These are phyloP conservation scores for Oriolus oriolus DNA, from an alignment of 2,113 vertebrate species.

Conservation along the genomic window DNA sequence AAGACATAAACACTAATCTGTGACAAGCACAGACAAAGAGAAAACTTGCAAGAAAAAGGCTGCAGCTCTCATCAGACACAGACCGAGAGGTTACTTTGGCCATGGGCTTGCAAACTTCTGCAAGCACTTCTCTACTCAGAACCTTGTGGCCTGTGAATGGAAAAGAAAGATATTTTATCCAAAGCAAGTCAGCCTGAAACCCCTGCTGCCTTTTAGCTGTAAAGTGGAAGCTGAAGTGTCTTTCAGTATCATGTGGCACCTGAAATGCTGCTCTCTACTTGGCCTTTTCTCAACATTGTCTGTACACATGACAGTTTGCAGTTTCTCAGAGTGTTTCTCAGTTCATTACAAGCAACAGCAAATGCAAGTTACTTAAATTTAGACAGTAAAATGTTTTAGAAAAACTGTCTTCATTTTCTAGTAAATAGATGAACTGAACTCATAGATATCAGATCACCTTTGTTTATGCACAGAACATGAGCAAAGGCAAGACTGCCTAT, in stretches of 20 bases:
- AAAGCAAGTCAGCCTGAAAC: background rate
- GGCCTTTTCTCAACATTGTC: background rate
- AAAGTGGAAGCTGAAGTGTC: background rate
- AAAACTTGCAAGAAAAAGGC: background rate
- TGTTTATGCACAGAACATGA: background rate
- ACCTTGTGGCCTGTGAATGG: background rate
- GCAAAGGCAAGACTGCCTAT: background rate
- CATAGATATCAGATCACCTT: background rate
- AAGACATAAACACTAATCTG: background rate
- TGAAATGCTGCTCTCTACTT: background rate
- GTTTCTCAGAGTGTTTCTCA: background rate
- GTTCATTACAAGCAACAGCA: background rate
- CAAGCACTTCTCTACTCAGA: background rate
- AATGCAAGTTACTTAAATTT: background rate
- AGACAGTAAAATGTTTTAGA: background rate
- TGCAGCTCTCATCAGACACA: background rate
- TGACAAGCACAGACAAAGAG: background rate
- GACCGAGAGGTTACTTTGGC: background rate
- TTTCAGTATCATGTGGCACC: background rate
- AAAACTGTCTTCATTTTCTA: background rate
- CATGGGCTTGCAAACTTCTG: background rate
- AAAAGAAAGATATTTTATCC: background rate
- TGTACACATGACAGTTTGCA: background rate
- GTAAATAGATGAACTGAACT: background rate
- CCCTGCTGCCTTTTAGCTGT: background rate